Conservation (phyloP, 2,797 vertebrate species). For the Danio aesculapii region DNA sequence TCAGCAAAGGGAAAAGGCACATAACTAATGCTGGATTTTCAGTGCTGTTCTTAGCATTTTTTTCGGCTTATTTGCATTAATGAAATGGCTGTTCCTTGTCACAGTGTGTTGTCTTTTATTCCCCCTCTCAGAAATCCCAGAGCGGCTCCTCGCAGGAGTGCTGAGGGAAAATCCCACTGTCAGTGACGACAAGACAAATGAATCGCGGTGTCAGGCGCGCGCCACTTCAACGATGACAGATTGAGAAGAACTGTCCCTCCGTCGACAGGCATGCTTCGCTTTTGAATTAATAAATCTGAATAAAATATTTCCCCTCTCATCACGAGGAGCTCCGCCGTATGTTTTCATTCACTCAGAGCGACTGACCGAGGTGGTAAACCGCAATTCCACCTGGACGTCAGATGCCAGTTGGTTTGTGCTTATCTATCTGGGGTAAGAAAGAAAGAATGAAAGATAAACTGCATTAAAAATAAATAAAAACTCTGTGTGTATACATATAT, state of each 20-base stretch:
- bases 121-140: constrained; percentile 89
- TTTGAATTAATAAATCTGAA: constrained; percentile 99
- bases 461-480: too few relatives aligned
- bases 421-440: constrained; percentile 1
- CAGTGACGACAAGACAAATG: constrained; percentile 99
- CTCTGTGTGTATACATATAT: too few relatives aligned
- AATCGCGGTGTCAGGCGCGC: constrained; percentile 93
- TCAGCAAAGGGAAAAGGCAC: constrained; percentile 42
- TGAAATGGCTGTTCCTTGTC: constrained; percentile 99
- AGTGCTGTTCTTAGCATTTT: constrained; percentile 88
- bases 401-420: constrained; percentile 53
- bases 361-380: constrained; percentile 82
- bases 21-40: constrained; percentile 85
- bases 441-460: too few relatives aligned
- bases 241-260: constrained; percentile 98
- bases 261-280: constrained; percentile 98
- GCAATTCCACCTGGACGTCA: constrained; percentile 93
- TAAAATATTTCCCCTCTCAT: constrained; percentile 98
- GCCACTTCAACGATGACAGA: constrained; percentile 96
- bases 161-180: constrained; percentile 97
- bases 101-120: constrained; percentile 89
- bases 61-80: constrained; percentile 98
- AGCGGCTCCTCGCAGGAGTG: constrained; percentile 92
- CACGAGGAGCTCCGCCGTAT: constrained; percentile 86
- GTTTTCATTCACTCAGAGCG: constrained; percentile 35